These are phyloP conservation scores for Megaceryle alcyon DNA, from an alignment of 2,797 vertebrate species.

Conservation along the genomic window DNA sequence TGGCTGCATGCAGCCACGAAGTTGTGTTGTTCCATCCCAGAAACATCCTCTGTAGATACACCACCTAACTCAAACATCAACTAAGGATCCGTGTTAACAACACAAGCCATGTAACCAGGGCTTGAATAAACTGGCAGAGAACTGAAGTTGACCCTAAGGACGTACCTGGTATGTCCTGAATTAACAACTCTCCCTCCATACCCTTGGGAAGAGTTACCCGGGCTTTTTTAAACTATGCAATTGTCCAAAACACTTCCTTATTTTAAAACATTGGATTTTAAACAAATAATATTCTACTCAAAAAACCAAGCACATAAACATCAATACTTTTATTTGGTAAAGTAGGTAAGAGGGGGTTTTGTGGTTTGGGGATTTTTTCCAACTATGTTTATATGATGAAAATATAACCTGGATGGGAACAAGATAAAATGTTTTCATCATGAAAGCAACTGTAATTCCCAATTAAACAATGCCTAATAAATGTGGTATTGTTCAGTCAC, in stretches of 20 bases:
- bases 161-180: not conserved
- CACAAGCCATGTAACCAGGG: not conserved
- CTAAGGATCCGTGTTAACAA: not conserved
- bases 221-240: not conserved
- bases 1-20: not conserved
- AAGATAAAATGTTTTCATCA: conserved; percentile 58
- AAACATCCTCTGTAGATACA: not conserved
- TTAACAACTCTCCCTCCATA: not conserved
- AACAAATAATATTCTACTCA: not conserved
- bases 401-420: conserved; percentile 44
- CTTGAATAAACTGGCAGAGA: not conserved
- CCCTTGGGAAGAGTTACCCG: not conserved
- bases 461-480: conserved; percentile 44
- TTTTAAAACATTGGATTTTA: not conserved
- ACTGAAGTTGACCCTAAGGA: not conserved
- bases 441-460: conserved; percentile 45
- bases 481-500: not conserved
- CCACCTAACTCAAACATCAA: not conserved
- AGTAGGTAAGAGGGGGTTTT: not conserved
- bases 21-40: not conserved
- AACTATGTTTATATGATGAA: not conserved
- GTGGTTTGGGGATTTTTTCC: not conserved
- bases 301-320: not conserved
- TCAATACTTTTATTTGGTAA: not conserved
- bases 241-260: not conserved